Conservation (phyloP, 2,888 invertebrate genomes). For the Alloscopus bannaensis region DNA sequence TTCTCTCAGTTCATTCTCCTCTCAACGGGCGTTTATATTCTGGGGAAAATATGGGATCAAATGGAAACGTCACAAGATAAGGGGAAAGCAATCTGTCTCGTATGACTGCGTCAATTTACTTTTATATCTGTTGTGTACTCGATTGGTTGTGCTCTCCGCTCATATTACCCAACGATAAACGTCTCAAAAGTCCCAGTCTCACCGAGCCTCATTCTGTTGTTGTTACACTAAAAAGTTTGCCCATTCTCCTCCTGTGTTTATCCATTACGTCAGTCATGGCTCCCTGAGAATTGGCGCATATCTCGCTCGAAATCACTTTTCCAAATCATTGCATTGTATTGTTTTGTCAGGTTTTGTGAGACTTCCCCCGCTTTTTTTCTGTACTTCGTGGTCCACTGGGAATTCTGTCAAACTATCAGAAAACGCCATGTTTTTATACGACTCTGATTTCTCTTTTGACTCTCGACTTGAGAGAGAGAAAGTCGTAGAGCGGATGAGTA, state of each 20-base stretch:
- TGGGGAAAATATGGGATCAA: constrained; percentile 20
- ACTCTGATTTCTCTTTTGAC: constrained; percentile 13
- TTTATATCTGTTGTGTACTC: constrained; percentile 55
- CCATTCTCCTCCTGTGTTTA: constrained; percentile 2
- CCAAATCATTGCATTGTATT: constrained; percentile 54
- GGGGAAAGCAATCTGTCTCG: constrained; percentile 63
- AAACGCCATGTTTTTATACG: background rate
- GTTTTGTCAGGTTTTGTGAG: constrained; percentile 43
- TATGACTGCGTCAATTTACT: constrained; percentile 65
- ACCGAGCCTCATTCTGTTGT: background rate
- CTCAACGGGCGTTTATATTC: too few relatives aligned
- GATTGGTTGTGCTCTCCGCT: constrained; percentile 23
- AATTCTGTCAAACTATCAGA: constrained; percentile 27
- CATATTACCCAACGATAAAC: too few relatives aligned
- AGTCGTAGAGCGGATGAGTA: background rate
- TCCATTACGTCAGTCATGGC: constrained; percentile 25
- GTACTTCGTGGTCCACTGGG: constrained; percentile 37
- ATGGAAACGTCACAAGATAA: constrained; percentile 39
- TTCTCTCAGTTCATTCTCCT: background rate
- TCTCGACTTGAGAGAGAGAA: background rate
- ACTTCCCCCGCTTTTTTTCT: constrained; percentile 35
- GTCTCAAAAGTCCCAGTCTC: too few relatives aligned
- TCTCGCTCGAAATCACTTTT: constrained; percentile 56
- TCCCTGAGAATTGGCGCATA: constrained; percentile 19
- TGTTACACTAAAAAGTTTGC: constrained; percentile 9